A percentile compares a stretch with the other conserved stretches of the same genome.
phyloP scores from a whole-genome alignment of 2,113 vertebrate species.

The Probosciger aterrimus region DNA sequence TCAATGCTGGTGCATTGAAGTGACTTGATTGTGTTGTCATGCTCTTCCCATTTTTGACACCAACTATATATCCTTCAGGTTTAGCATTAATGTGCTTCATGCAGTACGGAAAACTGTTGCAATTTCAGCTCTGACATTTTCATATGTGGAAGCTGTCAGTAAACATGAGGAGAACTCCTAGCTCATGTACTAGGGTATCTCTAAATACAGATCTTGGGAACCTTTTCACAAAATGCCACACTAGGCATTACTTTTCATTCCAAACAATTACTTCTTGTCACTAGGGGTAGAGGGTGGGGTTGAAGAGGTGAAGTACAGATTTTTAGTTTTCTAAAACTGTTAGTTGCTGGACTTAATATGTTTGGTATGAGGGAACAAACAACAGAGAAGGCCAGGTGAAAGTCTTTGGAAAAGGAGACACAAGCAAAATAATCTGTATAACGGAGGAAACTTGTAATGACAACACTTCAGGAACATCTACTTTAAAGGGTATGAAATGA shows the following conservation, averaged over 20 bases:
- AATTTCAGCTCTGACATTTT: neutral
- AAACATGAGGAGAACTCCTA: neutral
- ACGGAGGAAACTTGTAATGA: neutral
- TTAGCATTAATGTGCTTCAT: neutral
- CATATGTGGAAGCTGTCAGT: neutral
- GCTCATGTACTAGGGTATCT: neutral
- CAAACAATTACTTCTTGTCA: neutral
- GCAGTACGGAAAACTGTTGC: neutral
- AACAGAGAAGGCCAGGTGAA: neutral
- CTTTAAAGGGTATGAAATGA: neutral
- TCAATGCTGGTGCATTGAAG: neutral
- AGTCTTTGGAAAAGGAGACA: neutral
- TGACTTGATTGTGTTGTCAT: neutral
- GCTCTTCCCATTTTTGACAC: neutral
- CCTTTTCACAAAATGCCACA: neutral
- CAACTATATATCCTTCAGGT: neutral
- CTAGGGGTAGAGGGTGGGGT: neutral
- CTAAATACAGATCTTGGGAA: neutral
- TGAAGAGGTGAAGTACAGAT: neutral
- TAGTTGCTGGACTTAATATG: neutral
- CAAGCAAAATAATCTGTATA: neutral
- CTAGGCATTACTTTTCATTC: neutral
- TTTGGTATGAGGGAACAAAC: neutral
- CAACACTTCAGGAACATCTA: neutral
- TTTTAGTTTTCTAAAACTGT: neutral